A percentile compares a stretch with the other conserved stretches of the same genome.
Evolutionary conservation across 1,140 invertebrate genomes (phyloP).

Genomic region (Zophobas morio): DNA sequence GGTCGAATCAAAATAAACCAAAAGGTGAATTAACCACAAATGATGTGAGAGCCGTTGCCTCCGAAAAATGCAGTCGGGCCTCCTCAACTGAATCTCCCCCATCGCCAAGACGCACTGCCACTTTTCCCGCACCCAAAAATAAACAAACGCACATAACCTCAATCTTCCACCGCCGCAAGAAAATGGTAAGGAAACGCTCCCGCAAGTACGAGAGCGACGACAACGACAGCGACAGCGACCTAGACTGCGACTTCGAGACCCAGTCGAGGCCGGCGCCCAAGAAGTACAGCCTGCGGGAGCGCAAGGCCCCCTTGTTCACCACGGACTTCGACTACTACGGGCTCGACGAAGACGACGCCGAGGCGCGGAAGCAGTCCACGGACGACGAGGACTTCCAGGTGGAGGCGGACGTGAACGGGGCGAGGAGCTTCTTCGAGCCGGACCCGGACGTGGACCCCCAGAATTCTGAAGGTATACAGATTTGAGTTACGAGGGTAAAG

Average conservation of each 20-base stretch:
- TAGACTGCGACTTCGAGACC: conserved; percentile 44
- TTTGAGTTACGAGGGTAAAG: neutral
- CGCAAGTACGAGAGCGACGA: conserved; percentile 58
- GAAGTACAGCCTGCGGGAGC: conserved; percentile 58
- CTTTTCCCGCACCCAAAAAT: neutral
- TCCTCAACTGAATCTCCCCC: neutral
- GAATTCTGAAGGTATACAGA: conserved; percentile 43
- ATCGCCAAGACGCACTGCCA: neutral
- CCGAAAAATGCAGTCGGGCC: neutral
- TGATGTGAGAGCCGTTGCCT: neutral
- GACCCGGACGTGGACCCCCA: conserved; percentile 40
- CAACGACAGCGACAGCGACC: conserved; percentile 57
- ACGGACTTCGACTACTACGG: conserved; percentile 58
- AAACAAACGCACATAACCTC: conserved; percentile 27
- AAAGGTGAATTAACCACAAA: neutral
- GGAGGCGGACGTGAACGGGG: neutral
- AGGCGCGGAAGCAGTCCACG: conserved; percentile 24
- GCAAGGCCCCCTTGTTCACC: conserved; percentile 52
- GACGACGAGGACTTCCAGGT: conserved; percentile 59
- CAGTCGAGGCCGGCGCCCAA: conserved; percentile 52
- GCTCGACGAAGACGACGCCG: conserved; percentile 56
- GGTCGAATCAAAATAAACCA: neutral
- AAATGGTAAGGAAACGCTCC: conserved; percentile 60
- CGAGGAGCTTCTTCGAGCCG: neutral
- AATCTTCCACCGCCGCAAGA: neutral